Base-by-base conservation (phyloP, 2,113 vertebrate species). In the Ivindomyrus marchei region DNA sequence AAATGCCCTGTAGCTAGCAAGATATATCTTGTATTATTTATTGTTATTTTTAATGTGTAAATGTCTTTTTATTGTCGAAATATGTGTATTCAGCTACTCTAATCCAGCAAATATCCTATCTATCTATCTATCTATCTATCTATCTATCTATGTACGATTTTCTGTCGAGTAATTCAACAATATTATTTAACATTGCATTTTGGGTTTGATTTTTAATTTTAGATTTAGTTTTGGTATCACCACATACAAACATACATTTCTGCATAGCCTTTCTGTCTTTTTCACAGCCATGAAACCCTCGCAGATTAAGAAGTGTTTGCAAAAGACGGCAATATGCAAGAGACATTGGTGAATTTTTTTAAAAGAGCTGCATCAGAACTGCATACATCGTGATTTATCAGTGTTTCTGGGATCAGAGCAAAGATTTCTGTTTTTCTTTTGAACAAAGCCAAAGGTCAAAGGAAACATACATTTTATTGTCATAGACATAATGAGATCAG, bases 401-500 rank as follows among this genome's bases (percentile, higher is more conserved):
- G 49, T 86, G 46, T 87, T 87, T 86, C 39, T 86, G 17, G 27
- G 85, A 90, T 85, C 50, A 86, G 56, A 87, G 45, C 56, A 86
- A 58, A 85, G 42, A 27, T 27, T 77, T 77, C n/a, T 70, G 62
- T 24, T 21, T 45, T 47, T n/a, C 45, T 46, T 36, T 47, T 39
- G 27, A 90, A 90, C 89, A 90, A 88, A 80, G 85, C 62, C 62
- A 80, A 13, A 62, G 58, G 89, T 70, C 70, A 58, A 53, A 27
- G 49, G 62, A 58, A 39, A 90, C 3, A 46, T 31, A 87, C 53
- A 53, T 45, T 87, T 85, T 80, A 80, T 77, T 24, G 31, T 21
- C 36, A 36, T 5, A 58, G 27, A 7, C 39, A 77, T 88, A 88
- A 88, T 88, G 85, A 66, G n/a, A 19, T 49, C 31, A 56, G 17